Base-by-base conservation (phyloP, 2,113 vertebrate genomes). In the Phoenicopterus ruber region DNA sequence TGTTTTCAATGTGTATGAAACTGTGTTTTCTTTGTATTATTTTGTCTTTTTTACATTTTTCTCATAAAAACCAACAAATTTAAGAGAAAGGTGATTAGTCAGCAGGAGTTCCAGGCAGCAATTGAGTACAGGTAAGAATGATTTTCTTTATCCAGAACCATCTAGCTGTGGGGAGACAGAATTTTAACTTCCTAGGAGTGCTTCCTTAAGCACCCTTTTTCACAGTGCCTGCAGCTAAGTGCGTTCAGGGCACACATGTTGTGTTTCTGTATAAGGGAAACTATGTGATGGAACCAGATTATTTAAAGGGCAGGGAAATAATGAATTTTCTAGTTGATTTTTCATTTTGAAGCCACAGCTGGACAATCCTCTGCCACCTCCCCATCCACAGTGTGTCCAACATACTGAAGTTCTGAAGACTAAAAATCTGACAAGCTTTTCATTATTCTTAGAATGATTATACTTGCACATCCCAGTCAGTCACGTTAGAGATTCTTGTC, bases 41-140 rank as follows among this genome's bases (percentile, higher is more conserved):
- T 93, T 70, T 77, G 22, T 71, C 42, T n/a, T 67, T 79, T 85
- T 81, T 52, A 61, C 25, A 13, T 86, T 90, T 93, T 89, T 85
- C 88, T 79, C 19, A 93, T 93, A 90, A 97, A 97, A 81, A 59
- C 59, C 34, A 83, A 92, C 34, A 97, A 96, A 80, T 83, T 96
- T 67, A 96, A 96, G 59, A 96, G 77, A 93, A 96, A 96, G 13
- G 40, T 89, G 9, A 52, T 97, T 86, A 97, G 58, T 66, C 87
- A 96, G 81, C 49, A 95, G 72, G 86, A 97, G 80, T 98, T 98
- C 91, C 44, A 74, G 81, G 82, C 77, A 59, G 86, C 84, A 50
- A 4, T 40, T 79, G 94, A 97, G 87, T 97, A 54, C 71, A 96
- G 59, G 62, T 97, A 89, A 49, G 76, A 87, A 86, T n/a, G 1